Percentiles rank a stretch among this genome's conserved stretches.
These are phyloP conservation scores for Acrossocheilus fasciatus DNA, from an alignment of 2,797 vertebrate genomes.

Conservation along the genomic window DNA sequence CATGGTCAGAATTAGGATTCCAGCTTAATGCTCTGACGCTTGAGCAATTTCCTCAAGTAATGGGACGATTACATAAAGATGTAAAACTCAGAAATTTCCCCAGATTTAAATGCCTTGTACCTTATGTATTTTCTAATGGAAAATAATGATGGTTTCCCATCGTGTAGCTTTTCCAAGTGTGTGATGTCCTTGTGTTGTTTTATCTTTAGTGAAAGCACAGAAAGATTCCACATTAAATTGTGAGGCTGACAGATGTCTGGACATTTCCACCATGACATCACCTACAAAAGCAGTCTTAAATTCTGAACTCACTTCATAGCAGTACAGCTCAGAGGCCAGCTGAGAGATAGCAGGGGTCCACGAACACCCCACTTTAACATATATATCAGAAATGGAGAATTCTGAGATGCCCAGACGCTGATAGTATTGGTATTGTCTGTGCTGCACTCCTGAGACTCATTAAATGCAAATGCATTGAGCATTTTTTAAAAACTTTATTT, in stretches of 20 bases:
- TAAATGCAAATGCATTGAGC: constrained; percentile 30
- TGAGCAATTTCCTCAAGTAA: not conserved
- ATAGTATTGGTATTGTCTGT: constrained; percentile 1
- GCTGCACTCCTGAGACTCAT: not conserved
- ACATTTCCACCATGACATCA: constrained; percentile 75
- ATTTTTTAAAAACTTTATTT: not conserved
- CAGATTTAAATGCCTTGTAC: not conserved
- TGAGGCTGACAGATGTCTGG: constrained; percentile 72
- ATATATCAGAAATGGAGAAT: constrained; percentile 6
- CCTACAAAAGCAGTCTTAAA: constrained; percentile 64
- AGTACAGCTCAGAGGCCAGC: constrained; percentile 62
- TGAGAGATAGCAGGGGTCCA: constrained; percentile 56
- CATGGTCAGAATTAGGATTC: not conserved
- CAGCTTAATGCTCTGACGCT: constrained; percentile 21
- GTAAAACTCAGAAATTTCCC: not conserved
- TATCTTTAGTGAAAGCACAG: constrained; percentile 70
- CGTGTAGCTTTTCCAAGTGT: constrained; percentile 35
- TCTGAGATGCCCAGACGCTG: constrained; percentile 22
- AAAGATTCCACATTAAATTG: constrained; percentile 76
- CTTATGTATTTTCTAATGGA: constrained; percentile 15
- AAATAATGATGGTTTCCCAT: not conserved
- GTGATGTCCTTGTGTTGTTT: constrained; percentile 48
- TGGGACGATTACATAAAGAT: constrained; percentile 3
- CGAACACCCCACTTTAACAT: not conserved
- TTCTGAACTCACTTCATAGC: constrained; percentile 58